Evolutionary conservation across 2,113 vertebrate genomes (phyloP).

Genomic region (Ranitomeya variabilis): DNA sequence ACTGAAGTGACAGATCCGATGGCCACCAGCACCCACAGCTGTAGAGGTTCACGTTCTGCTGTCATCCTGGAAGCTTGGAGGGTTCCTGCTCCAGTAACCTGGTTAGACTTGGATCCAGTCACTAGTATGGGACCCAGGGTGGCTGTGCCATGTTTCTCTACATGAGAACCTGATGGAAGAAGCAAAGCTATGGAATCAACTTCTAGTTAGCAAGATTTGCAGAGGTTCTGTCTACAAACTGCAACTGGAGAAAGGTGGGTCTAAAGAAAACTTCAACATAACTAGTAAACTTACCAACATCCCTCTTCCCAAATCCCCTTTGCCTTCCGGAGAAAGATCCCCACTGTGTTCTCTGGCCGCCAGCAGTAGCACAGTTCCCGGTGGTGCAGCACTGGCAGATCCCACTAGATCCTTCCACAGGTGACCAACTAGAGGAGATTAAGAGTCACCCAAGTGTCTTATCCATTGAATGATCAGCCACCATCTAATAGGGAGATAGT

Average conservation of each 20-base stretch:
- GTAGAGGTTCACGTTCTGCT: neutral
- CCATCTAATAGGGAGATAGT: no score
- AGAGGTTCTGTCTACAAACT: no score
- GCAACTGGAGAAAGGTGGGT: no score
- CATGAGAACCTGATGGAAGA: neutral
- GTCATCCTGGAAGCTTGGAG: neutral
- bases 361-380: slow-evolving; percentile 57
- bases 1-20: no score
- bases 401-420: slow-evolving; percentile 65
- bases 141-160: neutral
- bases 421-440: slow-evolving; percentile 66
- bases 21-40: no score
- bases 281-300: neutral
- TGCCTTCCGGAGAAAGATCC: fast-evolving
- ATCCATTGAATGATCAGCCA: neutral
- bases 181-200: neutral
- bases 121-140: neutral
- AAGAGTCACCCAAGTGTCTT: neutral
- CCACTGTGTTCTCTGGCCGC: neutral
- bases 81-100: no score
- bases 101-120: neutral
- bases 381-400: slow-evolving; percentile 70
- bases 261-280: no score
- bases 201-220: no score
- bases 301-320: slow-evolving; percentile 2